Base-by-base conservation (phyloP, 2,113 vertebrate genomes). In the Halcyon senegalensis region DNA sequence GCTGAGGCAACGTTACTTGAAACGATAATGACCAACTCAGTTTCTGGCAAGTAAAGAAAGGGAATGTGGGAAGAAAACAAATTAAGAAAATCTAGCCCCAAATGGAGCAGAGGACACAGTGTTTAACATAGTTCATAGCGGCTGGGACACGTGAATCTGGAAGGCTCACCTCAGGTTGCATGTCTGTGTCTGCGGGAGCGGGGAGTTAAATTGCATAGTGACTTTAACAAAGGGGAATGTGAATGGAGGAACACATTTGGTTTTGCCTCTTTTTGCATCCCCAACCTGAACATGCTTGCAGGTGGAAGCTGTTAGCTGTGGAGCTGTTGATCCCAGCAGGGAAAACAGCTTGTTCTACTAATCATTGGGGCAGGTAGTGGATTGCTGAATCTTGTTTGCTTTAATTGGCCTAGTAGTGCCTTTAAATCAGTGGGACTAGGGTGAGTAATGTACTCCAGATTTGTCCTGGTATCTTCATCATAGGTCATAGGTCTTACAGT, bases 321-420 rank as follows among this genome's bases (percentile, higher is more conserved):
- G 43, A 87, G 48, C 43, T 90, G 62, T 41, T 43, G 75, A 58
- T 92, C 55, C 59, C 56, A 69, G 84, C 72, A 84, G 75, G 23
- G 50, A 51, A 83, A 90, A 31, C 46, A 88, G 73, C 46, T 80
- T 56, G n/a, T 27, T 87, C 12, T 27, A 24, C 24, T 70, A 58
- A 89, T 75, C 67, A 55, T 24, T 69, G 24, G 14, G 72, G 46
- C 77, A 62, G 70, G 74, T 31, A 76, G 59, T 27, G 25, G 28
- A 53, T 77, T 75, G 44, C 43, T 84, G 35, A 83, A 87, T 93
- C 88, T 90, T 82, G 53, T 88, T 94, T 92, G 43, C 60, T 79
- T 72, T 84, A 94, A 90, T 81, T 94, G 33, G 64, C 48, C 83
- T 53, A 35, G 51, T 43, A 56, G 72, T 86, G 56, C 60, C 66